A percentile compares a stretch with the other conserved stretches of the same genome.
phyloP scores from a whole-genome alignment of 30 jellyfish, hydroid and myxozoan species.

The Clytia hemisphaerica region DNA sequence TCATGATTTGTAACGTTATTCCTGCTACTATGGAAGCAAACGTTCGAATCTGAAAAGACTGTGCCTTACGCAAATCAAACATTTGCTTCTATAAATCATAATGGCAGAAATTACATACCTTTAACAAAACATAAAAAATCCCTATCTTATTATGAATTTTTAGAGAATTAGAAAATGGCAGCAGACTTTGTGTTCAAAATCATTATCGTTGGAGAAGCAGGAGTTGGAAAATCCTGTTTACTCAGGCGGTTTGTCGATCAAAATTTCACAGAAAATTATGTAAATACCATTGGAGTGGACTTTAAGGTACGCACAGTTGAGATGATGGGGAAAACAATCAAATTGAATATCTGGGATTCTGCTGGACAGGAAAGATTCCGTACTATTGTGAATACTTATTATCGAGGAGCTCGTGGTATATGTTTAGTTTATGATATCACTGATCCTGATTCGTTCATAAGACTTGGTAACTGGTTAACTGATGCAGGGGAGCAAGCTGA shows the following conservation, averaged over 20 bases:
- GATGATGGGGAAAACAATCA: slow-evolving; percentile 70
- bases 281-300: slow-evolving; percentile 98
- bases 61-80: too few relatives aligned
- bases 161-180: slow-evolving; percentile 82
- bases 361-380: slow-evolving; percentile 99
- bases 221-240: slow-evolving; percentile 93
- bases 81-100: too few relatives aligned
- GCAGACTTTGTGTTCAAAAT: slow-evolving; percentile 92
- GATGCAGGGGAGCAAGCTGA: slow-evolving; percentile 95
- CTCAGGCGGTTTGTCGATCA: slow-evolving; percentile 96
- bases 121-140: too few relatives aligned
- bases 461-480: slow-evolving; percentile 62
- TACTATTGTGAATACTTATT: slow-evolving; percentile 87
- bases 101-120: too few relatives aligned
- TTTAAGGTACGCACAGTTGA: slow-evolving; percentile 91
- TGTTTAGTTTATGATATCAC: slow-evolving; percentile 88
- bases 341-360: slow-evolving; percentile 93
- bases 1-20: too few relatives aligned
- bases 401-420: slow-evolving; percentile 97
- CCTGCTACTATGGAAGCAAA: too few relatives aligned
- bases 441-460: slow-evolving; percentile 84
- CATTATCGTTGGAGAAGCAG: slow-evolving; percentile 95
- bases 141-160: too few relatives aligned
- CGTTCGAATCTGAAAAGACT: too few relatives aligned
- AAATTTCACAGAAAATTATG: slow-evolving; percentile 86